Evolutionary conservation across 2,888 invertebrate genomes (phyloP), one percentile per base, ranked within the genome.

Genomic region (Phortica okadai): DNA sequence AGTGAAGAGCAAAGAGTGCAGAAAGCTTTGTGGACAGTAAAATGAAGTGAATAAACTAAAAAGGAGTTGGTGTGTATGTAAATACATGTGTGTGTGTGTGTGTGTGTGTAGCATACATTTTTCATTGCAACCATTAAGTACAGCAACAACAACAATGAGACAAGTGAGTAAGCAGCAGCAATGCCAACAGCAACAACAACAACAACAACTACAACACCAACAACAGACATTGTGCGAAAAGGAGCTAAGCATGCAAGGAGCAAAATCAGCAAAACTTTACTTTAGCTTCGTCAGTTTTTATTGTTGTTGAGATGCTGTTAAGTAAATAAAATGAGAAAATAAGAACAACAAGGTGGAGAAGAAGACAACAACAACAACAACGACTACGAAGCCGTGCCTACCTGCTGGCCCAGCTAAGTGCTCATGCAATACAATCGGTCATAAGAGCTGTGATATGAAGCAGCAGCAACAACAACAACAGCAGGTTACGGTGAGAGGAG

Each of bases 81-180:
- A 69, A 69, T 69, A 66, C n/a, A 56, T 33, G 54, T 14, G 62
- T 33, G 11, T 44, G 72, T 50, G 64, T 66, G 64, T 69, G 8
- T 59, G 41, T 72, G 58, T 7, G 73, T 25, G 33, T 58, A 74
- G 41, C 56, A 82, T 81, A 81, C 80, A 82, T 81, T 81, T 82
- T 81, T 82, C 82, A 82, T 81, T 82, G 82, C 82, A 81, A 76
- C 81, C 81, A 81, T 82, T 82, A 81, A 80, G 81, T 82, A 79
- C 82, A 78, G 76, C 70, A 75, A 70, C 74, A 56, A 67, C 54
- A 44, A 41, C 66, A 64, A 54, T 69, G 50, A 50, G 50, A 50
- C 50, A 50, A 50, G 50, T 80, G 16, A 33, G 74, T 80, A 41
- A 33, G 74, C 70, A 74, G 75, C 72, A 74, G 73, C 70, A 54